A percentile compares a stretch with the other conserved stretches of the same genome.
phyloP scores from a whole-genome alignment of 1,140 invertebrate species.

The Drosophila kanapiae region DNA sequence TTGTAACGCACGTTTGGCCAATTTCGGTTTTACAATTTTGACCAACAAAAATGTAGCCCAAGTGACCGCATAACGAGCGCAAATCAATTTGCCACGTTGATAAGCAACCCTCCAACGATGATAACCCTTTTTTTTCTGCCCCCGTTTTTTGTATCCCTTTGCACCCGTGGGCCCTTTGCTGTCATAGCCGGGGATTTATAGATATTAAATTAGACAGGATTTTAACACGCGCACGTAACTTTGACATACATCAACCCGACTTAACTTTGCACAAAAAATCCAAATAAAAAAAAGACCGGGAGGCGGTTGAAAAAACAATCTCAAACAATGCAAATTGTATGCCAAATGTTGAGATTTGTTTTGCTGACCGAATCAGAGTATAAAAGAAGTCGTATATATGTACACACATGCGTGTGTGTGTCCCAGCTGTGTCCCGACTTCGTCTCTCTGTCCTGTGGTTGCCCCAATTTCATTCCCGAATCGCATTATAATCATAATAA shows the following conservation, averaged over 20 bases:
- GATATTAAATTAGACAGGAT: constrained; percentile 80
- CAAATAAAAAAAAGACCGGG: not conserved
- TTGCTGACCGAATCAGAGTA: constrained; percentile 68
- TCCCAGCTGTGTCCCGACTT: constrained; percentile 47
- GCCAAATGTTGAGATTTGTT: constrained; percentile 74
- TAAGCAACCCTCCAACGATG: constrained; percentile 66
- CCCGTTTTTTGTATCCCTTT: not conserved
- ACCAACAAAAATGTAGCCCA: constrained; percentile 78
- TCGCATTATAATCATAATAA: constrained; percentile 78
- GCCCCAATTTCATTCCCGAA: constrained; percentile 70
- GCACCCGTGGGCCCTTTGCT: constrained; percentile 39
- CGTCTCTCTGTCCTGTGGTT: constrained; percentile 31
- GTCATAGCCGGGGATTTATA: constrained; percentile 75
- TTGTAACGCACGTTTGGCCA: constrained; percentile 82
- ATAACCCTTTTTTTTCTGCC: constrained; percentile 46
- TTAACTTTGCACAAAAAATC: constrained; percentile 56
- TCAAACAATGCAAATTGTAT: constrained; percentile 73
- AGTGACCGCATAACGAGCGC: constrained; percentile 80
- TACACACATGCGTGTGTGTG: constrained; percentile 46
- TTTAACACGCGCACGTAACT: constrained; percentile 80
- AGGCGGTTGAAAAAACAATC: constrained; percentile 18
- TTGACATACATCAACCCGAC: constrained; percentile 78
- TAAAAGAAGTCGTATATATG: constrained; percentile 11
- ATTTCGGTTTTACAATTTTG: constrained; percentile 79
- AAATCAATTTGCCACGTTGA: constrained; percentile 82